phyloP scores from a whole-genome alignment of 2,113 vertebrate genomes.

The Bubalus kerabau region DNA sequence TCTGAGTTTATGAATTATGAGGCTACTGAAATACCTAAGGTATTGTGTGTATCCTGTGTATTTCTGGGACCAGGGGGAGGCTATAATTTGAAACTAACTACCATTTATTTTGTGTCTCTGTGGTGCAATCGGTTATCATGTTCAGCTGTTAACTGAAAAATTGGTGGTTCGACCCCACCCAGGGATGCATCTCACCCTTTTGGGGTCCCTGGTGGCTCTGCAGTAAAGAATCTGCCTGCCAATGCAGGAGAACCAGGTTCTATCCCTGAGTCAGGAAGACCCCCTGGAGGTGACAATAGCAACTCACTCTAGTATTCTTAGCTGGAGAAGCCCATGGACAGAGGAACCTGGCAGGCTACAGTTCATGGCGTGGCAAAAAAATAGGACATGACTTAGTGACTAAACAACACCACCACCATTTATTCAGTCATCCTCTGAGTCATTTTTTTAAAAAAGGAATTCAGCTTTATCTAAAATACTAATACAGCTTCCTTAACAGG shows the following conservation, averaged over 20 bases:
- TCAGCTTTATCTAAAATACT: neutral
- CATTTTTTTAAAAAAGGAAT: neutral
- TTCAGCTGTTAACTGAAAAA: neutral
- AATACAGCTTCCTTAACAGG: neutral
- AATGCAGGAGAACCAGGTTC: neutral
- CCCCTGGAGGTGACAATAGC: neutral
- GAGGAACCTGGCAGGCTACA: neutral
- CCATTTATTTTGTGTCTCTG: neutral
- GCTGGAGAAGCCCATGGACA: neutral
- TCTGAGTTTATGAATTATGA: neutral
- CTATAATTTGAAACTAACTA: neutral
- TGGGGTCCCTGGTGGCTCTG: neutral
- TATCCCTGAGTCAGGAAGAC: neutral
- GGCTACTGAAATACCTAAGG: neutral
- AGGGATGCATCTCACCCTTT: neutral
- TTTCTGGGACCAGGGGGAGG: no score
- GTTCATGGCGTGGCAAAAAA: neutral
- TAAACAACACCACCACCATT: neutral
- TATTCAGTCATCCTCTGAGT: neutral
- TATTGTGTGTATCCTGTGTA: neutral
- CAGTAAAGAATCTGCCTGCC: neutral
- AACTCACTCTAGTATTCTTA: neutral
- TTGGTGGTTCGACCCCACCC: neutral
- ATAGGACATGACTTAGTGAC: neutral
- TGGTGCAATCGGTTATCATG: neutral